phyloP scores from a whole-genome alignment of 2,797 vertebrate genomes.

The Dromococcyx pavoninus region DNA sequence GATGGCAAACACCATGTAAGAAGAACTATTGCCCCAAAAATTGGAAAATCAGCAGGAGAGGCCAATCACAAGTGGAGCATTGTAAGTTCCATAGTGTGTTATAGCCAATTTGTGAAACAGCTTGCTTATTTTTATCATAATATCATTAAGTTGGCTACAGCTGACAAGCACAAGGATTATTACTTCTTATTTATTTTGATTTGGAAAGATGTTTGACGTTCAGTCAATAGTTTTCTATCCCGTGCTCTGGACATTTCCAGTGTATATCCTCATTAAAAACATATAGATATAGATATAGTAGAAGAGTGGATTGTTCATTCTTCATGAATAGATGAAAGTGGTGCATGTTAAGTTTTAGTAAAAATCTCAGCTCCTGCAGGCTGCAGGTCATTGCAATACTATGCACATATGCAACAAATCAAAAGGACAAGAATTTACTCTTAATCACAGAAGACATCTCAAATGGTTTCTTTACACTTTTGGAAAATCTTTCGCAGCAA shows the following conservation, averaged over 20 bases:
- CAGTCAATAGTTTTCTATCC: not conserved
- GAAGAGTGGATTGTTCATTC: not conserved
- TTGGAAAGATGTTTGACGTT: slow-evolving; percentile 32
- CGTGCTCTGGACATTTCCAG: not conserved
- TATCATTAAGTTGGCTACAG: slow-evolving; percentile 28
- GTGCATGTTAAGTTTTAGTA: not conserved
- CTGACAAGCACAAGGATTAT: slow-evolving; percentile 25
- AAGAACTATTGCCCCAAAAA: not conserved
- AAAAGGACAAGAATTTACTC: slow-evolving; percentile 54
- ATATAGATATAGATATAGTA: not conserved
- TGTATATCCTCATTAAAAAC: not conserved
- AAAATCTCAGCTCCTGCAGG: slow-evolving; percentile 12
- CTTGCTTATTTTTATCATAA: slow-evolving; percentile 26
- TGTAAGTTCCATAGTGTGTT: not conserved
- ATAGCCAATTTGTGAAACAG: not conserved
- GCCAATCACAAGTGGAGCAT: not conserved
- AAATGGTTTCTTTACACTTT: slow-evolving; percentile 18
- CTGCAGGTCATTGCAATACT: slow-evolving; percentile 6
- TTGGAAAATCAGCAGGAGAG: slow-evolving; percentile 12
- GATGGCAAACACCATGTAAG: not conserved
- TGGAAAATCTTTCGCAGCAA: slow-evolving; percentile 11
- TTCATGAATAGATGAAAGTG: not conserved
- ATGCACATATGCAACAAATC: slow-evolving; percentile 17
- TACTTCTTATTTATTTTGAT: slow-evolving; percentile 26
- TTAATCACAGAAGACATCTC: not conserved